These are phyloP conservation scores for Pterobdella sp. DNA, from an alignment of 2,888 invertebrate species.

Conservation along the genomic window DNA sequence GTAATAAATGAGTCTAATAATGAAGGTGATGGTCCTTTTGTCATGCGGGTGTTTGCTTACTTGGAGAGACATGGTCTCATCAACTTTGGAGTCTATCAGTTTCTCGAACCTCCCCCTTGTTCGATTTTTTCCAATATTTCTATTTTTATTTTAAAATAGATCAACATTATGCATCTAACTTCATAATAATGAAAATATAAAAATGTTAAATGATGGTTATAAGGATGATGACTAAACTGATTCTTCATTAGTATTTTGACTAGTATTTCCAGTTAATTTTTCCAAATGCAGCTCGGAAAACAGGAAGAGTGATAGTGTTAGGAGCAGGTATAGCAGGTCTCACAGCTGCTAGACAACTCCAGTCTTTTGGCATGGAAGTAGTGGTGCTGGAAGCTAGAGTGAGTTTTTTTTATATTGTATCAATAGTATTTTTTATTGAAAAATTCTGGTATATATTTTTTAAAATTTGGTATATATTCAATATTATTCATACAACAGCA, in stretches of 20 bases:
- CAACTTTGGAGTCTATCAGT: slow-evolving; percentile 91
- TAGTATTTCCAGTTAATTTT: too few relatives aligned
- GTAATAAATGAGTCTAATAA: too few relatives aligned
- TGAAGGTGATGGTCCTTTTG: slow-evolving; percentile 69
- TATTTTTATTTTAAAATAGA: not conserved
- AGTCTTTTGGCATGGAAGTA: slow-evolving; percentile 91
- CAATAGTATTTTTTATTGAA: too few relatives aligned
- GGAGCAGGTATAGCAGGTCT: slow-evolving; percentile 84
- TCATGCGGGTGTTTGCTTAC: slow-evolving; percentile 78
- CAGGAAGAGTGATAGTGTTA: slow-evolving; percentile 60
- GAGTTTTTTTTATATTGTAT: too few relatives aligned
- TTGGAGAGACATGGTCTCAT: slow-evolving; percentile 91
- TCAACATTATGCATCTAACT: not conserved
- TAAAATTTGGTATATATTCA: not conserved
- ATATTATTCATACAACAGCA: not conserved
- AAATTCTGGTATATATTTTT: too few relatives aligned
- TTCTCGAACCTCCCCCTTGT: slow-evolving; percentile 59
- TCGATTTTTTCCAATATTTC: slow-evolving; percentile 21
- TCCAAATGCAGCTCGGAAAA: slow-evolving; percentile 50
- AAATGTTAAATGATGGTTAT: too few relatives aligned
- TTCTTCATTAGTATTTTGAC: too few relatives aligned
- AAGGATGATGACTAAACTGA: too few relatives aligned
- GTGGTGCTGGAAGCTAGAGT: slow-evolving; percentile 62
- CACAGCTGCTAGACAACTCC: slow-evolving; percentile 85
- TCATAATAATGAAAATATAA: too few relatives aligned